phyloP scores from a whole-genome alignment of 2,797 vertebrate species.

The Triplophysa bombifrons region DNA sequence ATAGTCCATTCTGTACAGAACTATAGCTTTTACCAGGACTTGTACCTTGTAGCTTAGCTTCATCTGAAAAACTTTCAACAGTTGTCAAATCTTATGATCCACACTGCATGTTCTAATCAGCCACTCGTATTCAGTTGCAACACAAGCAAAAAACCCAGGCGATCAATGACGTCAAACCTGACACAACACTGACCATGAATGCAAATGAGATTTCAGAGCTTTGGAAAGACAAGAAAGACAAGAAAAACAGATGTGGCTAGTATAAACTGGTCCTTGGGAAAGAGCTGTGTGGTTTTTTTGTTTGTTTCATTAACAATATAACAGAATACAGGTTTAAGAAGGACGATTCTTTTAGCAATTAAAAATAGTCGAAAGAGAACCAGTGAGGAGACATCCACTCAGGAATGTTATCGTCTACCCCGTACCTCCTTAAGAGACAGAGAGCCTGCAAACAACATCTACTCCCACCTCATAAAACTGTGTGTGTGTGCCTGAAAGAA shows the following conservation, averaged over 20 bases:
- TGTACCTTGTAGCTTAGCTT: no score
- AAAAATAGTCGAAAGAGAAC: not conserved
- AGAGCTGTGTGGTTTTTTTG: not conserved
- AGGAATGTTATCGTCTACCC: slow-evolving; percentile 27
- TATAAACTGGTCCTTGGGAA: no score
- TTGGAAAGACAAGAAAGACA: not conserved
- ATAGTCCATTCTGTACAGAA: no score
- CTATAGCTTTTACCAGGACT: no score
- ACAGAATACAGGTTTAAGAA: not conserved
- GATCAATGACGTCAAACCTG: not conserved
- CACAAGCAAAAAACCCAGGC: not conserved
- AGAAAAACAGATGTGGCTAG: no score
- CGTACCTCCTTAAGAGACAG: slow-evolving; percentile 28
- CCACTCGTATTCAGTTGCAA: not conserved
- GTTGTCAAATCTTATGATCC: not conserved
- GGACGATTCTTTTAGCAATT: not conserved
- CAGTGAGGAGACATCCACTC: not conserved
- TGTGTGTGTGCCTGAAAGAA: slow-evolving; percentile 29
- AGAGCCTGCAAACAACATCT: slow-evolving; percentile 57
- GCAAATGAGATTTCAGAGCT: not conserved
- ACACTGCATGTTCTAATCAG: not conserved
- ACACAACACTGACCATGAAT: not conserved
- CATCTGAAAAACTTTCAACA: not conserved
- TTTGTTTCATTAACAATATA: not conserved
- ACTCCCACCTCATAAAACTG: slow-evolving; percentile 57